phyloP scores from a whole-genome alignment of 2,797 vertebrate genomes.

The Sphenodon punctatus region DNA sequence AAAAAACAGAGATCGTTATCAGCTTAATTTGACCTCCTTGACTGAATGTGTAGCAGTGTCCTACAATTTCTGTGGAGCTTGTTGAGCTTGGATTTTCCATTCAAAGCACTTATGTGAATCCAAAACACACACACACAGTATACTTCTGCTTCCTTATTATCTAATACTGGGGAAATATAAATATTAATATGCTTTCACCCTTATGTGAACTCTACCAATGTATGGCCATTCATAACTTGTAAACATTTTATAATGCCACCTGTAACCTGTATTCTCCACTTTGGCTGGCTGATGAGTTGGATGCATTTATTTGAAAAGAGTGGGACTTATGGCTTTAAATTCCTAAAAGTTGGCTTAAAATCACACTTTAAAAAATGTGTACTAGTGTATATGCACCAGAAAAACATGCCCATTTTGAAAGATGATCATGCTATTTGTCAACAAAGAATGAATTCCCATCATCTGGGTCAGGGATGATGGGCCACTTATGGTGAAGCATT shows the following conservation, averaged over 20 bases:
- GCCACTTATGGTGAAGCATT: too few relatives aligned
- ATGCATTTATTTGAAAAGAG: neutral
- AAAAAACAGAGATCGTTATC: conserved; percentile 22
- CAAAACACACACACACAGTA: too few relatives aligned
- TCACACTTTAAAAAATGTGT: neutral
- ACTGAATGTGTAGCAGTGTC: conserved; percentile 4
- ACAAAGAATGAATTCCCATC: neutral
- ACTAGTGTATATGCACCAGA: neutral
- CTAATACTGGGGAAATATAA: conserved; percentile 10
- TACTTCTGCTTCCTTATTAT: neutral
- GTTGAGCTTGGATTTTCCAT: conserved; percentile 1
- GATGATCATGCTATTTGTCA: neutral
- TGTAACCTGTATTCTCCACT: neutral
- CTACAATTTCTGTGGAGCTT: neutral
- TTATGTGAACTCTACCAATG: neutral
- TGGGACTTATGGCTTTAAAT: neutral
- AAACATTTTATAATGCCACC: neutral
- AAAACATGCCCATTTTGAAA: conserved; percentile 6
- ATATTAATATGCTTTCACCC: neutral
- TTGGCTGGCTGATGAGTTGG: neutral
- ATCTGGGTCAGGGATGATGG: too few relatives aligned
- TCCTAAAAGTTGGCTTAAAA: conserved; percentile 3
- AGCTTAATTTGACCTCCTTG: neutral
- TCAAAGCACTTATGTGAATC: neutral
- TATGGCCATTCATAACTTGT: neutral